Conservation (phyloP, 2,113 vertebrate species). For the Amblyornis subalaris region DNA sequence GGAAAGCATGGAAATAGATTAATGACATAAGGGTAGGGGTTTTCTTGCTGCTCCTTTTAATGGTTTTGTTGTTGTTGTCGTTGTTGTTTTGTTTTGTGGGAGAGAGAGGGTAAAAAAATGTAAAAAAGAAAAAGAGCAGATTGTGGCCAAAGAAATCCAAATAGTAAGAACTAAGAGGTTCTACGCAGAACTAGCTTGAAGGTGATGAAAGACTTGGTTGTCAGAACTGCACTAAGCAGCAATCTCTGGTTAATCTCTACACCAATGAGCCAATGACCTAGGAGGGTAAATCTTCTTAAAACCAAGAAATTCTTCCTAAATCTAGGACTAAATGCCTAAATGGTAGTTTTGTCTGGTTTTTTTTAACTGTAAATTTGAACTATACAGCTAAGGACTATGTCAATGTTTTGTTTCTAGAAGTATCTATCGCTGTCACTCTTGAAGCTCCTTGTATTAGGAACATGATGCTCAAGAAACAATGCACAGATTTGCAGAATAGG, state of each 20-base stretch:
- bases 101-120: not conserved
- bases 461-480: not conserved
- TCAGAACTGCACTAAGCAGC: not conserved
- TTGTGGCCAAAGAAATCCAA: not conserved
- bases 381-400: not conserved
- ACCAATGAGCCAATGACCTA: not conserved
- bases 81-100: not conserved
- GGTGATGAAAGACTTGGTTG: not conserved
- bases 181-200: not conserved
- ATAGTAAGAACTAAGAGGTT: not conserved
- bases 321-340: not conserved
- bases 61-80: not conserved
- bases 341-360: not conserved
- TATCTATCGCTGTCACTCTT: not conserved
- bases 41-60: not conserved
- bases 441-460: not conserved
- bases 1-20: not conserved
- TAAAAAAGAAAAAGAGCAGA: not conserved
- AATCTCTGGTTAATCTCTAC: not conserved
- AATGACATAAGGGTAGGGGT: not conserved
- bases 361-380: not conserved
- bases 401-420: not conserved
- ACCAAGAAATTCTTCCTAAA: not conserved
- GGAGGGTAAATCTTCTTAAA: not conserved
- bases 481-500: not conserved